Evolutionary conservation across 2,797 vertebrate species (phyloP).

Genomic region (Siniperca obscura): DNA sequence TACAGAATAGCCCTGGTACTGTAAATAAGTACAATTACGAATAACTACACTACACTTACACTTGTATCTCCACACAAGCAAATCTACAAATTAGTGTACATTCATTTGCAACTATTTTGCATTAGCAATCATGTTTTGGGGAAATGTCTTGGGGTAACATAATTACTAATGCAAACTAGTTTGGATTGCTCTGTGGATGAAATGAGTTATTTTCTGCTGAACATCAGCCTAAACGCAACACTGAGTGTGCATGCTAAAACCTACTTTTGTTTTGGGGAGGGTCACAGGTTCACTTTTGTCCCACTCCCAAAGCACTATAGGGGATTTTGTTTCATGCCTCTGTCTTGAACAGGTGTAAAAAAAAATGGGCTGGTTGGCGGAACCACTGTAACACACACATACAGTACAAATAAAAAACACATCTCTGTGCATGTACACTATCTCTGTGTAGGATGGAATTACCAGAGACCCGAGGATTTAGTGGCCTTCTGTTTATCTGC

Average conservation of each 20-base stretch:
- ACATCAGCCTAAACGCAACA: neutral
- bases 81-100: conserved; percentile 36
- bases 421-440: conserved; percentile 16
- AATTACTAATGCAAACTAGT: conserved; percentile 44
- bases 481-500: conserved; percentile 40
- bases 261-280: conserved; percentile 31
- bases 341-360: conserved; percentile 52
- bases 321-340: conserved; percentile 54
- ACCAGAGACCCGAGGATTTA: conserved; percentile 34
- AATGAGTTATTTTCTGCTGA: conserved; percentile 13
- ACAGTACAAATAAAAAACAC: conserved; percentile 22
- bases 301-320: conserved; percentile 32
- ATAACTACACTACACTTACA: no score
- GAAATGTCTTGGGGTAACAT: conserved; percentile 34
- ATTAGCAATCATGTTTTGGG: conserved; percentile 37
- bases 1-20: conserved; percentile 8
- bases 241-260: conserved; percentile 4
- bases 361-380: conserved; percentile 35
- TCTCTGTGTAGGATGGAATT: conserved; percentile 15
- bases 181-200: conserved; percentile 12
- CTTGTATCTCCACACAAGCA: conserved; percentile 32
- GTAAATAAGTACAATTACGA: conserved; percentile 35
- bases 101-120: conserved; percentile 52
- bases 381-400: conserved; percentile 22
- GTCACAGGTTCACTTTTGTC: conserved; percentile 46